Percentiles rank a stretch among this genome's conserved stretches.
phyloP scores from a whole-genome alignment of 2,113 vertebrate species.

The human (Homo sapiens) region DNA sequence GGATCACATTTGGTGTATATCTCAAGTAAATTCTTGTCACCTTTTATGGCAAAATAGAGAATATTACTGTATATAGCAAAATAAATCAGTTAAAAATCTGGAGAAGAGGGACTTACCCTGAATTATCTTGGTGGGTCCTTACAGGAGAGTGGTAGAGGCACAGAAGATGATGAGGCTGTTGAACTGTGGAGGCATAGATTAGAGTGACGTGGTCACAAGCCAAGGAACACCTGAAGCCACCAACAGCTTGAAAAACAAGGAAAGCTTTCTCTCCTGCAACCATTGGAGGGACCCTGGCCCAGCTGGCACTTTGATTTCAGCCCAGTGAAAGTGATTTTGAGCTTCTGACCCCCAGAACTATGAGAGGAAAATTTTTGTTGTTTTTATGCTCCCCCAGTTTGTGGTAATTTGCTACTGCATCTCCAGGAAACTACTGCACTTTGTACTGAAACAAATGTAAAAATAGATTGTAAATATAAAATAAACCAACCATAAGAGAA shows the following conservation, averaged over 20 bases:
- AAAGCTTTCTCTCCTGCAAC: not conserved
- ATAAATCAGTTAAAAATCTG: not conserved
- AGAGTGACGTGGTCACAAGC: not conserved
- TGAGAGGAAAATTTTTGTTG: not conserved
- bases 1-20: not conserved
- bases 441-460: not conserved
- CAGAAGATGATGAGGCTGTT: not conserved
- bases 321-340: not conserved
- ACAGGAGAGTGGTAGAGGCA: not conserved
- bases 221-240: not conserved
- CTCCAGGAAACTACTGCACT: not conserved
- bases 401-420: not conserved
- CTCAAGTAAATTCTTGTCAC: not conserved
- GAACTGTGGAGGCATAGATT: not conserved
- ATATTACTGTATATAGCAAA: slow-evolving; percentile 18
- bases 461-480: not conserved
- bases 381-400: not conserved
- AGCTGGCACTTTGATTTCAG: not conserved
- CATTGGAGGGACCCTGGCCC: not conserved
- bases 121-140: not conserved
- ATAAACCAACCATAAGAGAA: not conserved
- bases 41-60: not conserved
- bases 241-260: not conserved
- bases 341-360: not conserved
- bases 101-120: not conserved